Evolutionary conservation across 1,140 invertebrate species (phyloP).

Genomic region (Dolichoris vasculosae): DNA sequence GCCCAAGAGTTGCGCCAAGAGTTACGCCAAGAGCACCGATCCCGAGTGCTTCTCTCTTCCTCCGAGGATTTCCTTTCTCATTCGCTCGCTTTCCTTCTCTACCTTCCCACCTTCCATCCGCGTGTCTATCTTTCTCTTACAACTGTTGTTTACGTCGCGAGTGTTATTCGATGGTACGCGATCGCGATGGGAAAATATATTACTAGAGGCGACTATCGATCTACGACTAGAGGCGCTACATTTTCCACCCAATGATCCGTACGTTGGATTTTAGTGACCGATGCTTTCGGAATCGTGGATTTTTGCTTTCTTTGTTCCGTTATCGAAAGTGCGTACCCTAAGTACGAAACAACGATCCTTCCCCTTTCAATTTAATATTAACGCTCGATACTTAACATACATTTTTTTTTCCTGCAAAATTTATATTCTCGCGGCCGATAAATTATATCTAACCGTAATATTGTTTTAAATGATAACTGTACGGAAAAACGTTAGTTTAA

Average conservation of each 20-base stretch:
- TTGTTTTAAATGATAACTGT: no score
- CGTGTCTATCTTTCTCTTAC: neutral
- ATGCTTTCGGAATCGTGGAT: neutral
- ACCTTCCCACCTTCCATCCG: neutral
- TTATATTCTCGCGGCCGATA: no score
- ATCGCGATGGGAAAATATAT: neutral
- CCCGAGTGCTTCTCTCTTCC: slow-evolving; percentile 44
- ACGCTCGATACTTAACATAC: no score
- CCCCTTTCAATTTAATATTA: no score
- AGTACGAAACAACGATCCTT: no score
- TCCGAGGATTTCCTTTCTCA: slow-evolving; percentile 29
- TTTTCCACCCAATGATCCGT: neutral
- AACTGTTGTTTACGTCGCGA: neutral
- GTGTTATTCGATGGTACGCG: neutral
- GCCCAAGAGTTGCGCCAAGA: no score
- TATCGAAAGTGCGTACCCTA: no score
- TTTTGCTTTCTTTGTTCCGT: no score
- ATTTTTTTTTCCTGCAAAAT: no score
- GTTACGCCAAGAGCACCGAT: slow-evolving; percentile 39
- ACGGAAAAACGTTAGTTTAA: no score
- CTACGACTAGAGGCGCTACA: neutral
- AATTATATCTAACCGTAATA: no score
- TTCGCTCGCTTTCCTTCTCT: slow-evolving; percentile 23
- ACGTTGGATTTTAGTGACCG: neutral
- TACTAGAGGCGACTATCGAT: neutral